Base-by-base conservation (phyloP, 2,888 invertebrate genomes). In the Nomada goodeniana region DNA sequence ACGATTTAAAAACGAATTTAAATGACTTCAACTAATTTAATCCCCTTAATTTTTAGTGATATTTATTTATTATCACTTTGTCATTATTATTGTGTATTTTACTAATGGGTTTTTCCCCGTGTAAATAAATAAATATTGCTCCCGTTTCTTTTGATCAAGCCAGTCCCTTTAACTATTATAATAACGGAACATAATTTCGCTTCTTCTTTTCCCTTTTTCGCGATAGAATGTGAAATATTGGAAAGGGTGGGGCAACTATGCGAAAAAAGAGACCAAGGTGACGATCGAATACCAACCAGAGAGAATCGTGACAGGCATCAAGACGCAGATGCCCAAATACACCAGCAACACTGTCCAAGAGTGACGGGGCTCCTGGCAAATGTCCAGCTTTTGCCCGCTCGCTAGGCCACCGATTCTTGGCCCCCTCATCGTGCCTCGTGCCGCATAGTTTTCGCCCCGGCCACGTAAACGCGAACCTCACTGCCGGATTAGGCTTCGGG, bases 371-470 rank as follows among this genome's bases (percentile, higher is more conserved):
- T 89, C 86, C 86, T 91, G 90, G 89, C 89, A 86, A 26, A 15
- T 64, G 80, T 89, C 90, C 90, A 91, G 84, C 82, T 85, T 89
- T 87, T 88, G 88, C 88, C 88, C 86, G 80, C 83, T 89, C 76
- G 86, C 85, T 87, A 87, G 89, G 89, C 91, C 91, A 90, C 90
- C 90, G 90, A 91, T 91, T 92, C 90, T 92, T 91, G 86, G 91
- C 90, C 91, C 89, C 90, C 84, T 91, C 92, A 92, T 92, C 91
- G 90, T 89, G 86, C 84, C 86, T 82, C 83, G 87, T 90, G 87
- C 91, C 89, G 90, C 92, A 92, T 92, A 92, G 90, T 90, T 92
- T 91, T 92, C 90, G 90, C 89, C 89, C 88, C 84, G 86, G 84
- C 86, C 89, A 86, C 91, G 89, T 89, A 89, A 89, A 89, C 90